Evolutionary conservation across 2,113 vertebrate species (phyloP).

Genomic region (Forbesichthys papilliferus): DNA sequence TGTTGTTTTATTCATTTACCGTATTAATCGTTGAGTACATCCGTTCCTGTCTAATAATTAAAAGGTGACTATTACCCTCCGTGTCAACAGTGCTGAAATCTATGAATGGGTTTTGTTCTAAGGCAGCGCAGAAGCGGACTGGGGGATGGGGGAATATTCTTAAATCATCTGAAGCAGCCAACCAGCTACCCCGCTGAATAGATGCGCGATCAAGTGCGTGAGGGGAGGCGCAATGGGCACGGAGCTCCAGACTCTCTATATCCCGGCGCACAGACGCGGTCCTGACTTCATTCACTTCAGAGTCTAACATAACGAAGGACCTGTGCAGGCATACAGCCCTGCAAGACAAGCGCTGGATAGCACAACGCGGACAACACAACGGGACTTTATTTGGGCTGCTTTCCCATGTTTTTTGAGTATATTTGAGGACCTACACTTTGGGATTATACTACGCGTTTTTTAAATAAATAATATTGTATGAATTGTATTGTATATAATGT

Average conservation of each 20-base stretch:
- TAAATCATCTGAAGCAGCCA: conserved; percentile 69
- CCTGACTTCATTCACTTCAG: conserved; percentile 66
- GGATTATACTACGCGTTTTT: conserved; percentile 55
- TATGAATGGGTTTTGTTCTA: conserved; percentile 5
- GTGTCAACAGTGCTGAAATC: not conserved
- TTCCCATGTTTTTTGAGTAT: conserved; percentile 12
- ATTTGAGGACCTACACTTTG: conserved; percentile 50
- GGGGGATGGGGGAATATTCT: conserved; percentile 41
- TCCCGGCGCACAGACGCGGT: conserved; percentile 62
- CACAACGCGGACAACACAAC: conserved; percentile 43
- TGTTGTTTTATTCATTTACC: too few species aligned
- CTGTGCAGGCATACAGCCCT: conserved; percentile 34
- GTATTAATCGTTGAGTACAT: not conserved
- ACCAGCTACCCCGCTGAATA: conserved; percentile 69
- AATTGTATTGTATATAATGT: not conserved
- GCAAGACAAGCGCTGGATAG: conserved; percentile 55
- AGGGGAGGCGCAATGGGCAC: conserved; percentile 77
- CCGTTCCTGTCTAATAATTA: not conserved
- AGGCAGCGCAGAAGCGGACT: conserved; percentile 31
- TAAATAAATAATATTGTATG: conserved; percentile 15
- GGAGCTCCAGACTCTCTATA: conserved; percentile 65
- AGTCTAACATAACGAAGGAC: conserved; percentile 53
- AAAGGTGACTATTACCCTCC: not conserved
- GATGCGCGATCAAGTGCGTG: conserved; percentile 61
- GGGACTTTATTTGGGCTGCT: conserved; percentile 26